Evolutionary conservation across 2,888 invertebrate genomes (phyloP), one percentile per base, ranked within the genome.

Genomic region (Eilema caniola): DNA sequence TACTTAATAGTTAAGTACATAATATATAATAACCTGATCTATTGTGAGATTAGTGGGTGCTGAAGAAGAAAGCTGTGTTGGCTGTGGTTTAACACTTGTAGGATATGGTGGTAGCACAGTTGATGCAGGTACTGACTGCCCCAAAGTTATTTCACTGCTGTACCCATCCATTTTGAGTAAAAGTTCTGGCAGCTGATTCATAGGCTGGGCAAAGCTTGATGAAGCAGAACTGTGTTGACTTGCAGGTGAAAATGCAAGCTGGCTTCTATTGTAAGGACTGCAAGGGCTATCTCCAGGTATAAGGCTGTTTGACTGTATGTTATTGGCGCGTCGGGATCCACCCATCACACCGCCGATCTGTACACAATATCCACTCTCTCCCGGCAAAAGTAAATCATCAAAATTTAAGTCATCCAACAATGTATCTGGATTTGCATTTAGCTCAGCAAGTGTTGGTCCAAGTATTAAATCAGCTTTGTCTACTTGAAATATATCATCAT

Each of bases 401-500:
- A 98, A 98, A 91, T 97, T 98, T 78, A 98, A 96, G 91, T 98
- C 98, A 86, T 97, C 98, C 70, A 98, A 89, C 61, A 98, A 95
- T 53, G 97, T 97, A 80, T 98, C 98, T 78, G 98, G 98, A 84
- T 98, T 98, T 24, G 97, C 97, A 92, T 98, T 98, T 67, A 98
- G 92, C 88, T 98, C 98, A 0, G 98, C 98, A 69, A 98, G 95
- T 75, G 98, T 98, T 0, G 98, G 97, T 5, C 97, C 97, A 90
- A 98, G 97, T 83, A 98, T 97, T 76, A 98, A 95, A 92, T 98
- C 98, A 57, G 97, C 97, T 92, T 98, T 98, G 90, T 98, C 98
- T 69, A 98, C 98, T 96, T 98, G 95, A 89, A 98, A 98, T 84
- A 98, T 98, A 87, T 98, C 98, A 88, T 98, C 98, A 85, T 98